Base-by-base conservation (phyloP, 1,140 invertebrate genomes). In the Bombus soroeensis region DNA sequence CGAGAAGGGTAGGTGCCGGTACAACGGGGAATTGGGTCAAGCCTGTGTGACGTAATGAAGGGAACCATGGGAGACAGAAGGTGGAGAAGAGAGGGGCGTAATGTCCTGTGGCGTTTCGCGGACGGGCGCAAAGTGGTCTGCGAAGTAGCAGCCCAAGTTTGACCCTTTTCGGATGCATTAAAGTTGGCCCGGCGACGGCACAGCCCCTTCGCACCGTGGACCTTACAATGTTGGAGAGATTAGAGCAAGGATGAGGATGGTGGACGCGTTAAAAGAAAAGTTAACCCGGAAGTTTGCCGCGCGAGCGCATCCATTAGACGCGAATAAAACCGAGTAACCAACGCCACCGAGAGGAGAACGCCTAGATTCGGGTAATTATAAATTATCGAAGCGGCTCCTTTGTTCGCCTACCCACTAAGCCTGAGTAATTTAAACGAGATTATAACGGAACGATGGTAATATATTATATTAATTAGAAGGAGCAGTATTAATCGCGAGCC, bases 161-260 rank as follows among this genome's bases (percentile, higher is more conserved):
- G 89, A 88, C 87, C 89, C 86, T 90, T 90, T 90, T 90, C 88
- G 87, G 90, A 90, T 90, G 87, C 89, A 90, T 90, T 90, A 90
- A 90, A 90, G 86, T 90, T 90, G 74, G 77, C 77, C 78, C 73
- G 62, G n/a, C 81, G 70, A 80, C 78, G 82, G 89, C 86, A 87
- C 73, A 32, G 34, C 25, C n/a, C 28, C 87, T 47, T 71, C 39
- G n/a, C 64, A 3, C 64, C 64, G 37, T 37, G 57, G 72, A 81
- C 87, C 77, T n/a, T 79, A 83, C 88, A 89, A 87, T 75, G 43
- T 85, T 37, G 72, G 15, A 79, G 79, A 81, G 84, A 85, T 85
- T 85, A 85, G 84, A 75, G 59, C 59, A 74, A 68, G 66, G 66
- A 73, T n/a, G 53, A 9, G 18, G 10, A 3, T 18, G 32, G 13